Evolutionary conservation across 2,113 vertebrate species (phyloP).

Genomic region (Thamnaconus septentrionalis): DNA sequence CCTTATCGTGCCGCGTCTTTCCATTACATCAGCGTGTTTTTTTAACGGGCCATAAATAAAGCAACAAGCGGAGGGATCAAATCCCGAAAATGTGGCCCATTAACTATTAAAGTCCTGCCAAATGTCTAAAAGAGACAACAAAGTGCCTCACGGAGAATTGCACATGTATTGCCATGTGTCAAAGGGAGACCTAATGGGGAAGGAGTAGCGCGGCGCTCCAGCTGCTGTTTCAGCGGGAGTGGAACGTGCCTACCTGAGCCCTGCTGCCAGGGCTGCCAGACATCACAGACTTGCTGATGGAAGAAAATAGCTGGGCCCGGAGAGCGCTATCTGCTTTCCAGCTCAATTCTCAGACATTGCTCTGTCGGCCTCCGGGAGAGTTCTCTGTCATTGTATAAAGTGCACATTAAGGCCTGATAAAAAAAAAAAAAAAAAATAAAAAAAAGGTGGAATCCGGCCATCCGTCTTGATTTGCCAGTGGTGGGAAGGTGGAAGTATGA

Average conservation of each 20-base stretch:
- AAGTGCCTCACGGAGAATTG: conserved; percentile 21
- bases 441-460: conserved; percentile 44
- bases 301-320: conserved; percentile 42
- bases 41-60: conserved; percentile 22
- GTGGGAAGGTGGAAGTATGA: conserved; percentile 32
- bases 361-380: conserved; percentile 42
- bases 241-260: conserved; percentile 40
- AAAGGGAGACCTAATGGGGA: conserved; percentile 39
- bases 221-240: conserved; percentile 43
- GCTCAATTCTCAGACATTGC: conserved; percentile 52
- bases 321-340: conserved; percentile 46
- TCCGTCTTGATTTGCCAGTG: conserved; percentile 67
- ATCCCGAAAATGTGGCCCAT: conserved; percentile 6
- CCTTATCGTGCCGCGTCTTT: conserved; percentile 34
- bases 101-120: conserved; percentile 22
- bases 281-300: conserved; percentile 47
- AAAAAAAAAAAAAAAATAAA: conserved; percentile 1
- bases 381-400: conserved; percentile 62
- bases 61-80: conserved; percentile 5
- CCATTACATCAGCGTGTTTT: conserved; percentile 23
- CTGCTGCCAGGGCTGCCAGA: conserved; percentile 48
- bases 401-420: conserved; percentile 68
- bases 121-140: conserved; percentile 36
- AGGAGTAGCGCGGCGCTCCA: conserved; percentile 38
- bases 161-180: conserved; percentile 34